Percentiles rank a stretch among this genome's conserved stretches.
These are phyloP conservation scores for Euzophera pinguis DNA, from an alignment of 2,888 invertebrate genomes.

Conservation along the genomic window DNA sequence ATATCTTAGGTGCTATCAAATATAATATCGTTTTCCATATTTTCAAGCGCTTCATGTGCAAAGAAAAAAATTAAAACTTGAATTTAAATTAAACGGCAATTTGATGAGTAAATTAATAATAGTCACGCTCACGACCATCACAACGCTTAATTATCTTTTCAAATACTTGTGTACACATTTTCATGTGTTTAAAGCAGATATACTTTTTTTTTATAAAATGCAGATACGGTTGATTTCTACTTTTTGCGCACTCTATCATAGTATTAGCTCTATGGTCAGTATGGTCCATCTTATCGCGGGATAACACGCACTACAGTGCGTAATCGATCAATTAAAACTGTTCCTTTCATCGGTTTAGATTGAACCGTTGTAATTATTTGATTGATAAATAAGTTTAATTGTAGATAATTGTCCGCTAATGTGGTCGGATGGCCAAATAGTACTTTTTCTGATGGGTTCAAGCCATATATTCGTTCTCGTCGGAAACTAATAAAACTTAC, in stretches of 20 bases:
- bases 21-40: too few species aligned
- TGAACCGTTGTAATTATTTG: neutral
- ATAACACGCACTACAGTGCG: constrained; percentile 15
- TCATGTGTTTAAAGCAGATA: too few species aligned
- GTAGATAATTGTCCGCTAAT: neutral
- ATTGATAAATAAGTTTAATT: constrained; percentile 5
- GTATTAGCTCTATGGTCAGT: neutral
- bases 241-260: neutral
- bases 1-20: too few species aligned
- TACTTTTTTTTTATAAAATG: too few species aligned
- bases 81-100: too few species aligned
- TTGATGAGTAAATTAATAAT: too few species aligned
- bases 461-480: neutral
- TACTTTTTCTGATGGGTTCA: neutral
- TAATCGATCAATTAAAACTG: constrained; percentile 22
- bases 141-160: too few species aligned
- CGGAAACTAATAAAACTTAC: neutral
- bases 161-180: too few species aligned
- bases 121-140: too few species aligned
- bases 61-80: too few species aligned
- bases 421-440: neutral
- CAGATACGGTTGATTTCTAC: too few species aligned
- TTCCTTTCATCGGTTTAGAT: constrained; percentile 1
- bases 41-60: too few species aligned
- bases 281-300: neutral